These are phyloP conservation scores for Callipepla californica DNA, from an alignment of 2,113 vertebrate species.

Conservation along the genomic window DNA sequence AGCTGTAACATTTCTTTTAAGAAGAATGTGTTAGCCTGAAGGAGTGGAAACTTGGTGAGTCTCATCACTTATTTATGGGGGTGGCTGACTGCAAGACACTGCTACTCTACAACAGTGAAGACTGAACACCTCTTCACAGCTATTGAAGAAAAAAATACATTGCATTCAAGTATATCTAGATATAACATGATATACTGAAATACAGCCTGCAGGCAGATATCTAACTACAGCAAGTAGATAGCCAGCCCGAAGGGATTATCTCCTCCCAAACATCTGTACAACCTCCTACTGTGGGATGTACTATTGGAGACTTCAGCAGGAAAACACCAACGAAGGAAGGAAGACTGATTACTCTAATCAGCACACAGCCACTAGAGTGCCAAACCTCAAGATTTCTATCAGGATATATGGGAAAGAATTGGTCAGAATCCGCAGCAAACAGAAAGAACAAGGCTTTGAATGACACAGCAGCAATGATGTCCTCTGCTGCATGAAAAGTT, in stretches of 20 bases:
- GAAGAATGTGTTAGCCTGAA: background rate
- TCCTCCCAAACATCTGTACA: background rate
- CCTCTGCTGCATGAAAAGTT: background rate
- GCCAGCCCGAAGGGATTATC: background rate
- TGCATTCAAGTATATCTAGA: background rate
- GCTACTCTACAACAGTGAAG: background rate
- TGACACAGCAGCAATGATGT: background rate
- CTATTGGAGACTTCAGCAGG: background rate
- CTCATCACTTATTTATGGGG: background rate
- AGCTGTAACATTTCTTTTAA: background rate
- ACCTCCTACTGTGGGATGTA: background rate
- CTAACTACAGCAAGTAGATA: background rate
- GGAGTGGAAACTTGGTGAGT: background rate
- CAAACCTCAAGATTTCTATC: background rate
- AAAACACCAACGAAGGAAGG: background rate
- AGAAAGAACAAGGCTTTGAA: background rate
- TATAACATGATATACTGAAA: background rate
- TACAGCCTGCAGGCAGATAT: background rate
- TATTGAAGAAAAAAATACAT: background rate
- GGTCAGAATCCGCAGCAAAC: background rate
- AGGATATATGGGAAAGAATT: background rate
- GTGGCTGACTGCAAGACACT: slow-evolving; percentile 1
- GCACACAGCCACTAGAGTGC: background rate
- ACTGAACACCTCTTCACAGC: background rate
- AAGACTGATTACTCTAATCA: background rate